Base-by-base conservation (phyloP, 1,140 invertebrate genomes). In the Chlorops oryzae region DNA sequence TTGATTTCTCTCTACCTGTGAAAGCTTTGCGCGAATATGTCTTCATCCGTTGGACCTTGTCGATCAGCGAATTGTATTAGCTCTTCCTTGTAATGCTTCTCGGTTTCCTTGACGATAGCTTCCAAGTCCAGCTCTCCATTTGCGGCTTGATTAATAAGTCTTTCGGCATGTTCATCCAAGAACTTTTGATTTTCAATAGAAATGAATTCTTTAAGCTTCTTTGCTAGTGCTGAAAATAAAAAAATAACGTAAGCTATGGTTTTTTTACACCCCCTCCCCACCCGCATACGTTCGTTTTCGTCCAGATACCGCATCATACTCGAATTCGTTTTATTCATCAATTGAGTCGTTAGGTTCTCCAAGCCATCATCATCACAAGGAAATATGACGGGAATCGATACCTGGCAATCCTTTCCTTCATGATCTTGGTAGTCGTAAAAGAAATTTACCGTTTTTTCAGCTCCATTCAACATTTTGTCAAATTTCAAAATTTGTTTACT, bases 21-120 rank as follows among this genome's bases (percentile, higher is more conserved):
- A 72, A 91, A 92, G 47, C 87, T 87, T 46, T 85, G 82, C 13
- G 87, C 84, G 77, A 89, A 88, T 34, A 91, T 73, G 63, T 87
- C 83, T 63, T 87, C 84, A 73, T 88, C 84, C 3, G 82, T 83
- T 13, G 85, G 80, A 40, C 84, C 83, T 45, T 83, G 77, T 34
- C 80, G 80, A 60, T 85, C 81, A 1, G 81, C 80, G 74, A 81
- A 83, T 62, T 83, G 81, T 22, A 78, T 68, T 15, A 78, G 76
- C 64, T 87, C 86, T 56, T 85, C 76, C 67, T 79, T 84, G 57
- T 83, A 88, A 32, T 78, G 69, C 55, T 80, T 81, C 56, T 85
- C 83, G 78, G 84, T 87, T 55, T 78, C 76, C 57, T 81, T 79
- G 27, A 84, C 81, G 23, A 86, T 74, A 21, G 81, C 79, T 56